These are phyloP conservation scores for Papilio helenus DNA, from an alignment of 1,140 invertebrate species.

Conservation along the genomic window DNA sequence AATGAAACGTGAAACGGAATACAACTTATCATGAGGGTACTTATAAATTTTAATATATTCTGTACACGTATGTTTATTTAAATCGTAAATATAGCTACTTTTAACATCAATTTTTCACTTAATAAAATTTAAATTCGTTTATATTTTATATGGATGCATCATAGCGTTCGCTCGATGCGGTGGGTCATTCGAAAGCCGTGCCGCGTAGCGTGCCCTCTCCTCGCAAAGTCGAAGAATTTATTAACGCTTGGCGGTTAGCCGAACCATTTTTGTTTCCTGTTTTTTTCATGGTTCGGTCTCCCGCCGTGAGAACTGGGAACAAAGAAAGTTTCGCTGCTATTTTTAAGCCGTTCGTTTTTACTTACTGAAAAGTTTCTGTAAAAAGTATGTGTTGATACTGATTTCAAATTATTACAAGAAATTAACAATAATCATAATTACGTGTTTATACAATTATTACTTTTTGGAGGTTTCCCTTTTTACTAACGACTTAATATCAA, in stretches of 20 bases:
- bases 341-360: constrained; percentile 39
- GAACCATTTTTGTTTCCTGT: constrained; percentile 61
- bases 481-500: no score
- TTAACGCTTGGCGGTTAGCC: constrained; percentile 71
- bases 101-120: not conserved
- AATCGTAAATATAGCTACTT: not conserved
- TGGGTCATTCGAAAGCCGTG: constrained; percentile 32
- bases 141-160: not conserved
- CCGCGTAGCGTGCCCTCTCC: constrained; percentile 47
- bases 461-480: no score
- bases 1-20: no score
- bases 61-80: not conserved
- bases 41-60: no score
- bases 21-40: no score
- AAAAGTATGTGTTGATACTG: not conserved
- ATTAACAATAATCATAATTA: not conserved
- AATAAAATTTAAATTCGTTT: not conserved
- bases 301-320: constrained; percentile 50
- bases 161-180: not conserved
- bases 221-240: constrained; percentile 74
- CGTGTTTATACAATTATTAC: no score
- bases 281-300: constrained; percentile 56
- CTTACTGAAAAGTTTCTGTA: not conserved
- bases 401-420: not conserved
- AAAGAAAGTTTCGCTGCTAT: constrained; percentile 50